Conservation (phyloP, 2,113 vertebrate genomes). For the Symphodus melops region DNA sequence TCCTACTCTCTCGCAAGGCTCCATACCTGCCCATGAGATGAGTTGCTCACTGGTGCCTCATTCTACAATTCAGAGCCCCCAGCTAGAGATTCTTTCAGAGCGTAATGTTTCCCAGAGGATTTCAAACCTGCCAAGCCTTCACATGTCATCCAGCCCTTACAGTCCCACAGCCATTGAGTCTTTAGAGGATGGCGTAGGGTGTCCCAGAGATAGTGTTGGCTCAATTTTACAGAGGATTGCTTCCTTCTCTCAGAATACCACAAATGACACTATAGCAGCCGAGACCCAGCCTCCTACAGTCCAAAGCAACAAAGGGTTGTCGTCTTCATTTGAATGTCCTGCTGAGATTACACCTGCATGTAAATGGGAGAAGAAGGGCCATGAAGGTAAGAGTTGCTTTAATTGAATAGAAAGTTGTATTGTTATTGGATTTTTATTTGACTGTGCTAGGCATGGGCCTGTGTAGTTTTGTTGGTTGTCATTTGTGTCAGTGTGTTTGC, state of each 20-base stretch:
- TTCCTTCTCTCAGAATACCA: conserved; percentile 72
- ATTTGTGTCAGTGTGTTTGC: too few relatives aligned
- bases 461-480: too few relatives aligned
- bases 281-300: conserved; percentile 4
- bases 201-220: conserved; percentile 67
- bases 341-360: conserved; percentile 14
- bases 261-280: conserved; percentile 1
- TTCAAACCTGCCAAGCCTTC: conserved; percentile 32
- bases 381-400: conserved; percentile 73
- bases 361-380: conserved; percentile 38
- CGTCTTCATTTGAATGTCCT: not conserved
- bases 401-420: not conserved
- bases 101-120: conserved; percentile 74
- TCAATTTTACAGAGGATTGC: conserved; percentile 79
- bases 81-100: conserved; percentile 69
- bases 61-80: conserved; percentile 65
- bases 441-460: not conserved
- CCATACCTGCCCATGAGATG: conserved; percentile 55
- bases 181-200: conserved; percentile 20
- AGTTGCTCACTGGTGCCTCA: conserved; percentile 39
- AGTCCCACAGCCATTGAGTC: conserved; percentile 26
- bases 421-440: not conserved
- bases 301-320: conserved; percentile 45
- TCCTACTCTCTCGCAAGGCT: conserved; percentile 22
- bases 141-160: conserved; percentile 60